Conservation (phyloP, 2,797 vertebrate genomes). For the Momotus momota region DNA sequence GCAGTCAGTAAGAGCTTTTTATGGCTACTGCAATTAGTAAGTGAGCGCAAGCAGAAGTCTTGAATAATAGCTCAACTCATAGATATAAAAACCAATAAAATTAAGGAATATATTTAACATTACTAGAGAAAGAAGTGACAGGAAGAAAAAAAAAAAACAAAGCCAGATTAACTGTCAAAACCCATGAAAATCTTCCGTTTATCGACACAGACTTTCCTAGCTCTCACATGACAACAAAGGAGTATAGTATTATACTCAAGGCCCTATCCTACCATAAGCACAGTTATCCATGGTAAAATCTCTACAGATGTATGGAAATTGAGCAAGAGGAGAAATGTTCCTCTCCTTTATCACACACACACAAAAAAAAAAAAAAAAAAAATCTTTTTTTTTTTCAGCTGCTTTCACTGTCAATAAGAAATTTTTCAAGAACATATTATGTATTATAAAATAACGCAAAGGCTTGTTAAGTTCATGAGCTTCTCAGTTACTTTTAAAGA, state of each 20-base stretch:
- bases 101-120: not conserved
- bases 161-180: not conserved
- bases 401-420: not conserved
- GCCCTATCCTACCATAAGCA: not conserved
- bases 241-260: not conserved
- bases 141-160: not conserved
- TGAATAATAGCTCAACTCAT: slow-evolving; percentile 19
- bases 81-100: not conserved
- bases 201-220: not conserved
- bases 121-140: not conserved
- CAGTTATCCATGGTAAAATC: not conserved
- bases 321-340: not conserved
- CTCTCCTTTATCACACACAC: not conserved
- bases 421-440: not conserved
- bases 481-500: not conserved
- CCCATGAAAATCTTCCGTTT: not conserved
- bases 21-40: slow-evolving; percentile 58
- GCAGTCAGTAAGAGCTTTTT: slow-evolving; percentile 47
- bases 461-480: not conserved
- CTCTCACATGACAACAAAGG: not conserved
- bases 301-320: not conserved
- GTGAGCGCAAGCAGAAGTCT: slow-evolving; percentile 33
- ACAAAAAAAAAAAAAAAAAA: not conserved
- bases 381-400: rapidly evolving
- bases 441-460: not conserved